Percentiles rank a stretch among this genome's conserved stretches.
phyloP scores from a whole-genome alignment of 2,797 vertebrate species.

The Myioborus melanocephalus region DNA sequence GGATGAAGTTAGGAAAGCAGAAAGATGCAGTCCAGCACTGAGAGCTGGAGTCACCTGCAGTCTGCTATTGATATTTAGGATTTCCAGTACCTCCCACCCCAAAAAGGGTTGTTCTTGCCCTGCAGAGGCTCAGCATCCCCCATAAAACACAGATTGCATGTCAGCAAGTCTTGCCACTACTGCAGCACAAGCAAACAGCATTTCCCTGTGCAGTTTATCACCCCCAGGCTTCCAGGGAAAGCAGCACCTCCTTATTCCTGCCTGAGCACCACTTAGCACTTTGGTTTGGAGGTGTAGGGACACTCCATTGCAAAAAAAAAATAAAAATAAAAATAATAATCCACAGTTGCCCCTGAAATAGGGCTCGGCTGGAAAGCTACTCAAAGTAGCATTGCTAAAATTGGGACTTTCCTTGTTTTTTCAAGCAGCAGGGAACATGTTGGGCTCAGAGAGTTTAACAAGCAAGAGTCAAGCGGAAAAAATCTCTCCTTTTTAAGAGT shows the following conservation, averaged over 20 bases:
- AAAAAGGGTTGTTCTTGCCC: not conserved
- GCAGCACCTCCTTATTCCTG: not conserved
- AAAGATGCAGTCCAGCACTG: not conserved
- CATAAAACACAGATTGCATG: not conserved
- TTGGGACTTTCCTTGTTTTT: conserved; percentile 65
- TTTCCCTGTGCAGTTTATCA: not conserved
- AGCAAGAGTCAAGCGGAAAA: conserved; percentile 65
- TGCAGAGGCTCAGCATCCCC: not conserved
- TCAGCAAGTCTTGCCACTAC: not conserved
- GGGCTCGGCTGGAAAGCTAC: conserved; percentile 38
- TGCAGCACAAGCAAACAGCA: not conserved
- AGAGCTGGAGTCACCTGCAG: not conserved
- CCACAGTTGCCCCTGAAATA: not conserved
- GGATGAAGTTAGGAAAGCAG: not conserved
- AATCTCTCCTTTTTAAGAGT: conserved; percentile 66
- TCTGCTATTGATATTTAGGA: not conserved
- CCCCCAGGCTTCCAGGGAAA: not conserved
- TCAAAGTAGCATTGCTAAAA: conserved; percentile 48
- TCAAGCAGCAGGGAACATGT: conserved; percentile 53
- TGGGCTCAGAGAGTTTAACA: conserved; percentile 56
- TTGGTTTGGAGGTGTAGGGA: not conserved
- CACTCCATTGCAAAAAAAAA: not conserved
- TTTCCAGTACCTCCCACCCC: not conserved
- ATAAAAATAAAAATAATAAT: not conserved
- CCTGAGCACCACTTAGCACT: not conserved